Conservation (phyloP, 2,888 invertebrate species). For the Lasiommata megera region DNA sequence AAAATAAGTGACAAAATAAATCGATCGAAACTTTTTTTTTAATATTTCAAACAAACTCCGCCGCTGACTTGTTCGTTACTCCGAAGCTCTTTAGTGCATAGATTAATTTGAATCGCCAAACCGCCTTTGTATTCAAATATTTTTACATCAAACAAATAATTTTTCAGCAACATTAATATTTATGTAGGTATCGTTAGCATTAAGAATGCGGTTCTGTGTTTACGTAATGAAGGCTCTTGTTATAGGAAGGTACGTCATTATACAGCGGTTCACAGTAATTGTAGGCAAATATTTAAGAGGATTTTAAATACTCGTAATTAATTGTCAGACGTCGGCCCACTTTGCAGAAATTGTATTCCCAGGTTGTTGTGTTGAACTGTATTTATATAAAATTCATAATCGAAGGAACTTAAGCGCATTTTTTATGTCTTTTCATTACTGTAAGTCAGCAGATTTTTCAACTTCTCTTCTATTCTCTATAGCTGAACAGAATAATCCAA, state of each 20-base stretch:
- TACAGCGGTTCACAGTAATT: background rate
- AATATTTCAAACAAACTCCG: background rate
- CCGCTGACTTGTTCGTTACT: background rate
- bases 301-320: background rate
- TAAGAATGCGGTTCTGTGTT: slow-evolving; percentile 29
- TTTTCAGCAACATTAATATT: slow-evolving; percentile 39
- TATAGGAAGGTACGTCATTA: slow-evolving; percentile 6
- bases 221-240: slow-evolving; percentile 26
- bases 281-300: background rate
- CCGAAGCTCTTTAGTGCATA: slow-evolving; percentile 59
- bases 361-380: too few species aligned
- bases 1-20: background rate
- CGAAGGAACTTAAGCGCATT: too few species aligned
- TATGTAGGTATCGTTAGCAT: slow-evolving; percentile 29
- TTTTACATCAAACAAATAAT: slow-evolving; percentile 63
- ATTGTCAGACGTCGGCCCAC: background rate
- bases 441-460: too few species aligned
- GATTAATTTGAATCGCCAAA: slow-evolving; percentile 58
- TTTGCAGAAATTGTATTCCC: background rate
- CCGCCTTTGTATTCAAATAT: slow-evolving; percentile 54
- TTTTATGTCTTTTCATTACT: too few species aligned
- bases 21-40: background rate
- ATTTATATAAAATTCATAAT: too few species aligned
- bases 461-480: too few species aligned
- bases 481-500: too few species aligned